These are phyloP conservation scores for Oryctolagus cuniculus DNA, from an alignment of 2,113 vertebrate genomes.

Conservation along the genomic window mOryCun1.1 NC_091433.1:123875001-123875500, in stretches of 20 bases:
- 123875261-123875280: not conserved
- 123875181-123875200: not conserved
- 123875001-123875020: not conserved
- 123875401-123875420: not conserved
- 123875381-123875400: no score
- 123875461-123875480: not conserved
- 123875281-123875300: not conserved
- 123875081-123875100: not conserved
- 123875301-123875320: not conserved
- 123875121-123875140: not conserved
- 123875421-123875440: not conserved
- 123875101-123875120: no score
- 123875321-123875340: not conserved
- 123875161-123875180: not conserved
- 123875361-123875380: not conserved
- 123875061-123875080: not conserved
- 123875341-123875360: not conserved
- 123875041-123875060: not conserved
- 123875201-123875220: not conserved
- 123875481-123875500: not conserved
- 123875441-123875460: not conserved
- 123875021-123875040: not conserved
- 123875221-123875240: not conserved
- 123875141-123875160: not conserved
- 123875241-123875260: not conserved